Evolutionary conservation across 2,888 invertebrate species (phyloP), one percentile per base, ranked within the genome.

Genomic region (Diarsia brunnea): DNA sequence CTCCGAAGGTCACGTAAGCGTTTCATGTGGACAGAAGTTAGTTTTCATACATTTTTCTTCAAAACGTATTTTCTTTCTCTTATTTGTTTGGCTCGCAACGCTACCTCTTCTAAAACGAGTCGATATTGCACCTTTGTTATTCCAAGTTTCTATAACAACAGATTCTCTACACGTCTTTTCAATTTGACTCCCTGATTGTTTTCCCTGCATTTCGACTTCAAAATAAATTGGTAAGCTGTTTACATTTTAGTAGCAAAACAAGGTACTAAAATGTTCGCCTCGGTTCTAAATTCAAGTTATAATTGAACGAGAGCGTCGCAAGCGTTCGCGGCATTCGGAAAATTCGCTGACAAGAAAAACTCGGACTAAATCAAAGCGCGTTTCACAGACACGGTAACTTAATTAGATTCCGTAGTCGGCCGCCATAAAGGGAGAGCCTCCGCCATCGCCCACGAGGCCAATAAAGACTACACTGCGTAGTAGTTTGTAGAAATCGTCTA

Each of bases 91-190:
- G 74, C 85, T 74, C 67, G 63, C 66, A 68, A 55, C 43, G 80
- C 76, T 70, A 76, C 70, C 84, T 73, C 70, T 70, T 77, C 75
- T 78, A 74, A 80, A 79, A 73, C 79, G 70, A 84, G 86, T 87
- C 73, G 72, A 87, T 85, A 88, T 84, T 87, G 87, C 82, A 87
- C 87, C 78, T 87, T 82, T 88, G 83, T 88, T 87, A 87, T 88
- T 87, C 83, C 58, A 67, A 84, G 80, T 88, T 84, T 82, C 87
- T 81, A 79, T 77, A 84, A 84, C 81, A 83, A 81, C 80, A 76
- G 69, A 78, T 88, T 82, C 75, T 78, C 87, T 79, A 87, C 87
- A 84, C 78, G 85, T 84, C 82, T 79, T 82, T 88, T 87, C 87
- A 88, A 88, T 88, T 82, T 87, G 73, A 81, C 72, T 81, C 76